Evolutionary conservation across 2,113 vertebrate species (phyloP).

Genomic region (Sminthopsis crassicaudata): DNA sequence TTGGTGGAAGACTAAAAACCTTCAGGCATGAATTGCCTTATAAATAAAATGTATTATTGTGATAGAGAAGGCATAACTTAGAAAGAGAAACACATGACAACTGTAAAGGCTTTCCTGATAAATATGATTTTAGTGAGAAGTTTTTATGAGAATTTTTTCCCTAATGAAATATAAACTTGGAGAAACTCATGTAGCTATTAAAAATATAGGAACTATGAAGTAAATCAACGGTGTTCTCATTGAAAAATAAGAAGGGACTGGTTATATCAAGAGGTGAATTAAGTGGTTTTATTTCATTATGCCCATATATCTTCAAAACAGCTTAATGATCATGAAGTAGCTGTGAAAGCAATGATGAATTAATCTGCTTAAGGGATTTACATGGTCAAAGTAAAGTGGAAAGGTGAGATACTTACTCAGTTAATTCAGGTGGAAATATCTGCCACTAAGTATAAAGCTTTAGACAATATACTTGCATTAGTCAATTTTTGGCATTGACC

Average conservation of each 20-base stretch:
- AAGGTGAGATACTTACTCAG: not conserved
- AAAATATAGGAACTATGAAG: not conserved
- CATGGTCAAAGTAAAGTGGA: not conserved
- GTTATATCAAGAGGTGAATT: not conserved
- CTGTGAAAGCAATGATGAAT: not conserved
- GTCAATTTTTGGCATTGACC: not conserved
- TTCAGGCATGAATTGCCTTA: not conserved
- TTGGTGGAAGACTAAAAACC: slow-evolving; percentile 40
- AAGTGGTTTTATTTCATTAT: not conserved
- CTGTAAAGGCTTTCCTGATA: not conserved
- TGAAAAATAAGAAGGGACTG: not conserved
- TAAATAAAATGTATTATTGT: not conserved
- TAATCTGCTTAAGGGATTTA: not conserved
- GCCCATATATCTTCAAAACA: not conserved
- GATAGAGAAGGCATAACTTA: not conserved
- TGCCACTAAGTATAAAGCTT: not conserved
- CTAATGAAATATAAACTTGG: not conserved
- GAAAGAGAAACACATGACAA: not conserved
- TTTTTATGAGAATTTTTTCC: not conserved
- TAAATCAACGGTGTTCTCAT: not conserved
- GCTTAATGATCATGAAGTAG: not conserved
- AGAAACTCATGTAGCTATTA: not conserved
- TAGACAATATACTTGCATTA: not conserved
- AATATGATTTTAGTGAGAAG: not conserved
- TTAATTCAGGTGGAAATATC: not conserved